phyloP scores from a whole-genome alignment of 2,797 vertebrate genomes.

The Anas bahamensis region DNA sequence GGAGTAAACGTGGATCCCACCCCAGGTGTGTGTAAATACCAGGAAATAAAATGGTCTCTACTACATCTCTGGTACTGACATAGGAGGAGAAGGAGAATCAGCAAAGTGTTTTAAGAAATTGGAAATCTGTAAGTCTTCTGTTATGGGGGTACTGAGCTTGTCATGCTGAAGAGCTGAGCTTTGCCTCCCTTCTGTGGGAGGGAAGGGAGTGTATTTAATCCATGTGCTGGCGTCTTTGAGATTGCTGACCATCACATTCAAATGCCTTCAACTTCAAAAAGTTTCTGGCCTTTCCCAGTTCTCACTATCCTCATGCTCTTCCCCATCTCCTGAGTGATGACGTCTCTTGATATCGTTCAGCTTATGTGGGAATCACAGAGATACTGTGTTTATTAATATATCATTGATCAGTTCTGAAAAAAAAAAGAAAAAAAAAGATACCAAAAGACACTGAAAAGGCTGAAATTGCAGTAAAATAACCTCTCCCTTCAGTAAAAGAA shows the following conservation, averaged over 20 bases:
- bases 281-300: not conserved
- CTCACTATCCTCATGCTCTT: not conserved
- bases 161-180: not conserved
- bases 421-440: not conserved
- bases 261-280: not conserved
- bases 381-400: not conserved
- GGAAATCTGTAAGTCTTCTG: not conserved
- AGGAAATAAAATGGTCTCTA: not conserved
- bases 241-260: not conserved
- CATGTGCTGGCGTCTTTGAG: not conserved
- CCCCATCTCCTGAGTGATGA: not conserved
- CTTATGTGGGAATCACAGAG: not conserved
- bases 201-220: not conserved
- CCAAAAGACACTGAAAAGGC: not conserved
- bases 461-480: not conserved
- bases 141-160: not conserved
- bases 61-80: not conserved
- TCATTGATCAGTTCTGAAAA: not conserved
- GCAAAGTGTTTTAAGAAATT: not conserved
- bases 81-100: not conserved
- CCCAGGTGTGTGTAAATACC: not conserved
- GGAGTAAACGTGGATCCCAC: not conserved
- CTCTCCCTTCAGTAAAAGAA: not conserved
- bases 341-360: not conserved
- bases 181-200: not conserved